Evolutionary conservation across 2,888 invertebrate genomes (phyloP), one percentile per base, ranked within the genome.

Genomic region (Acleris sparsana): DNA sequence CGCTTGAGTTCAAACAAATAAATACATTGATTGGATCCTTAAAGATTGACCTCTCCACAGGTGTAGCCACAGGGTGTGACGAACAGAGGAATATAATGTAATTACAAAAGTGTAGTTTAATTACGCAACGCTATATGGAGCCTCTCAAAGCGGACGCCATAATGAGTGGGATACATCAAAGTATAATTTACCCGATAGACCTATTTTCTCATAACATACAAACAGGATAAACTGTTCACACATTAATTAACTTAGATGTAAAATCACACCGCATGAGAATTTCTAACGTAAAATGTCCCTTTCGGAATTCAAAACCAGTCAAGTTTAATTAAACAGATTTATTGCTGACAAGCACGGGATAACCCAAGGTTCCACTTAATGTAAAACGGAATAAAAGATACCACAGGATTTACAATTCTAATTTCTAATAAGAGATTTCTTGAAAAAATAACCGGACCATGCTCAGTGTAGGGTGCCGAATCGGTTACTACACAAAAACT

Each of bases 61-160:
- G 39, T 44, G 18, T 43, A 39, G 49, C 29, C 61, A 57, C 66
- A 57, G 61, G 18, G 48, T 53, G 55, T 57, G 29, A 61, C 56
- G 52, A 56, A 22, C 65, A 46, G 52, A 62, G 48, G 52, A 18
- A 66, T 61, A 66, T 39, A 62, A 57, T 57, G 61, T 66, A 66
- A 66, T 66, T 66, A 57, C 52, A 62, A 66, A 66, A 66, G 52
- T 22, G 52, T 62, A 57, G 61, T 66, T 52, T 66, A 61, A 66
- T 66, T 53, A 62, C 51, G n/a, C 25, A 56, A 46, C 44, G 61
- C 46, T 52, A n/a, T n/a, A n/a, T n/a, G 52, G 52, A 62, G 52
- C 48, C 61, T 62, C 56, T 57, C 66, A 62, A 66, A 66, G 56
- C 22, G 46, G 44, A 61, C 43, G 44, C 13, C 51, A 39, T 55